Evolutionary conservation across 2,113 vertebrate species (phyloP), one percentile per base, ranked within the genome.

Genomic region (Chauna torquata): DNA sequence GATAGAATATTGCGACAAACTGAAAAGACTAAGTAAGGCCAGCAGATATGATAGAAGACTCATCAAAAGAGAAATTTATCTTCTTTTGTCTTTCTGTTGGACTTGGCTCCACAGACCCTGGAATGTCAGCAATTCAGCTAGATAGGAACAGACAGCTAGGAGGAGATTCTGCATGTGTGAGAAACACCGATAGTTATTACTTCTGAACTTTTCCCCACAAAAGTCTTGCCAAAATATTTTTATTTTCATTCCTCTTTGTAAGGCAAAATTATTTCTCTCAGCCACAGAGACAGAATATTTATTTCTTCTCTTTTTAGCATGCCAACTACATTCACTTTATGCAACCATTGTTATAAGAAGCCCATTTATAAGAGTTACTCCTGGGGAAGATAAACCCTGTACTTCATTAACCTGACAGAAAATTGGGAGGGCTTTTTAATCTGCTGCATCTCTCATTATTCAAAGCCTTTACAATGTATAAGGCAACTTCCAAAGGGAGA

Each of bases 361-460:
- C n/a, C 71, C 78, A 96, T 91, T 94, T 97, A 9, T 75, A 94
- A 83, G 61, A 80, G 71, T 88, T 92, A 78, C 82, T 94, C 86
- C 66, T 66, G 84, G 59, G 87, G 71, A 93, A 97, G 80, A 92
- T 81, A 96, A 94, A 96, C 86, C 78, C 44, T 82, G 65, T 86
- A 93, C 86, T 96, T 96, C 90, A 96, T 94, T 96, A 94, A 95
- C 58, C 78, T 96, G 90, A 92, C 84, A 96, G 84, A 68, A 97
- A 95, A 92, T 5, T 85, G 69, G 82, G 78, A 94, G 87, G 65
- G 49, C 28, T 94, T 95, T 94, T 96, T 96, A 82, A 94, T 94
- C 92, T 87, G 86, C 81, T 88, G 44, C 44, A 83, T 86, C 50
- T 61, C 88, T 89, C 82, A 91, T 94, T 94, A 94, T 91, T 92